Evolutionary conservation across 2,113 vertebrate genomes (phyloP), one percentile per base, ranked within the genome.

Genomic region (Ibidorhyncha struthersii): DNA sequence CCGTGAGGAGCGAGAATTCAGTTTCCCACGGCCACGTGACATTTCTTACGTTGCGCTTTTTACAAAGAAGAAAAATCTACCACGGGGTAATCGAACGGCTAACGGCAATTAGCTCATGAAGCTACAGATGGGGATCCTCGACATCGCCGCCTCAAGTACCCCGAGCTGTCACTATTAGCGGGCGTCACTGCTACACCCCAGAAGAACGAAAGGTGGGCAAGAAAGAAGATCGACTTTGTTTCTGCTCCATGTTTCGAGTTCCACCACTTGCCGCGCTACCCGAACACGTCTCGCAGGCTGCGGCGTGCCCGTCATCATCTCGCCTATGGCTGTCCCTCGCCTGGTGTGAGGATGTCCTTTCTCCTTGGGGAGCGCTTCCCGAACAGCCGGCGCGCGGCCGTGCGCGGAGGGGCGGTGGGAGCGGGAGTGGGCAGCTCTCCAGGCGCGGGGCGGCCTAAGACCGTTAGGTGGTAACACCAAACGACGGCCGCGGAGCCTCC

Each of bases 211-310:
- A 45, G 29, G 34, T 1, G 2, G n/a, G 32, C 10, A 20, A 34
- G 23, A 62, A 27, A 29, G 19, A 17, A 16, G 32, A 27, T 9
- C 1, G 3, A 4, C 41, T 20, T 34, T 4, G 14, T 14, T 72
- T 30, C 67, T 21, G 23, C 55, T 36, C 3, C 2, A 27, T 22
- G 3, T 12, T 41, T 25, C 1, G 17, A 10, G 26, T 18, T 49
- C 17, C 5, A 14, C 21, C 55, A 8, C 61, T 9, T 11, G 26
- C 47, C 1, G 1, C 10, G 1, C 17, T 11, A 12, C 43, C 18
- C 32, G 0, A 14, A 6, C 1, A 3, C 40, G 5, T 6, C 30
- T 17, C 16, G 3, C 12, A 0, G n/a, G 25, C 45, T 2, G 22
- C 0, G 3, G 32, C 7, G 23, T 27, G 21, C 55, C 14, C 8